Percentiles rank a stretch among this genome's conserved stretches.
phyloP scores from a whole-genome alignment of 2,888 invertebrate species.

The Ligdia adustata region DNA sequence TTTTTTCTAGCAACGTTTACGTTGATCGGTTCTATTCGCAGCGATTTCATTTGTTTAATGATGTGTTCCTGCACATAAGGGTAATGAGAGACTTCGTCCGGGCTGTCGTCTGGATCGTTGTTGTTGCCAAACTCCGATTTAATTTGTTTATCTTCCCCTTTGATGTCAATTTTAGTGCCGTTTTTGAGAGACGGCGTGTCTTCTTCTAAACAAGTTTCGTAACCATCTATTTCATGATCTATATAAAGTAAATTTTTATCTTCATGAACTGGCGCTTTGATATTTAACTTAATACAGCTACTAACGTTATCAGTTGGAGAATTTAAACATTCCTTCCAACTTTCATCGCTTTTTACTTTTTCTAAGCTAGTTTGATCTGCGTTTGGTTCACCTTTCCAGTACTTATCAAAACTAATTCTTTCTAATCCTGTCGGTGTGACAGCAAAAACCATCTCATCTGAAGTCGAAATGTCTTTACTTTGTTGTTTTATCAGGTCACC shows the following conservation, averaged over 20 bases:
- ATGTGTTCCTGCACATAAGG: conserved; percentile 78
- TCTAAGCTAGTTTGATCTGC: conserved; percentile 44
- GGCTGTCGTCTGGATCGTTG: conserved; percentile 60
- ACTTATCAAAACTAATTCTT: conserved; percentile 78
- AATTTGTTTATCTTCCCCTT: conserved; percentile 71
- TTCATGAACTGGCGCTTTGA: conserved; percentile 63
- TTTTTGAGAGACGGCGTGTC: conserved; percentile 76
- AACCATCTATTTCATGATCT: conserved; percentile 82
- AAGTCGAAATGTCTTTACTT: conserved; percentile 79
- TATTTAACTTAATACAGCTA: conserved; percentile 45
- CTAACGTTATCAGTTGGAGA: conserved; percentile 60
- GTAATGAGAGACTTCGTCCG: conserved; percentile 58
- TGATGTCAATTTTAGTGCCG: conserved; percentile 72
- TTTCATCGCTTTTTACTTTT: conserved; percentile 71
- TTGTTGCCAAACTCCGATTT: conserved; percentile 65
- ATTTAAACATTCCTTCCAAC: conserved; percentile 73
- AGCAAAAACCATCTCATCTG: conserved; percentile 82
- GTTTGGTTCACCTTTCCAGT: conserved; percentile 72
- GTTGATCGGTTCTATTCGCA: conserved; percentile 74
- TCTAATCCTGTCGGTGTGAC: conserved; percentile 80
- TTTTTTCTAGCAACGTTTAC: conserved; percentile 65
- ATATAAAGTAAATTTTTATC: conserved; percentile 72
- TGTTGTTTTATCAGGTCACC: conserved; percentile 71
- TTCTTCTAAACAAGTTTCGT: conserved; percentile 86
- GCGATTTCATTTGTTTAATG: conserved; percentile 78